A percentile compares a stretch with the other conserved stretches of the same genome.
These are phyloP conservation scores for Lepetodrilus schrolli DNA, from an alignment of 2,888 invertebrate species.

Conservation along the genomic window DNA sequence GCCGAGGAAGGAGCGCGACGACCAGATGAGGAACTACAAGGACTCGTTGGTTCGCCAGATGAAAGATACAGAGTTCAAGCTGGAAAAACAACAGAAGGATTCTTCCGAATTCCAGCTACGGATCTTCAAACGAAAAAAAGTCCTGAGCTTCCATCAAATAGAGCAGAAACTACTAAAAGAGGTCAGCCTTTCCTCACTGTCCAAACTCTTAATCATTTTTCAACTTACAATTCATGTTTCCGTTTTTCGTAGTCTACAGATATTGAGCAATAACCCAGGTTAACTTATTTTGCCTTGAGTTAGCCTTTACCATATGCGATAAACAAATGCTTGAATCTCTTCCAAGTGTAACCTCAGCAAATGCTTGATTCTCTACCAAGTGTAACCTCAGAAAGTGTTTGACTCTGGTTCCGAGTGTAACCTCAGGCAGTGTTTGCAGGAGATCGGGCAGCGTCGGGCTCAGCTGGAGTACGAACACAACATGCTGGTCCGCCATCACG, in stretches of 20 bases:
- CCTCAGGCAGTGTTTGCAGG: constrained; percentile 82
- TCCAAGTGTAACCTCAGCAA: too few species aligned
- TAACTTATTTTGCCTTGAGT: too few species aligned
- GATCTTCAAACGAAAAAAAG: constrained; percentile 91
- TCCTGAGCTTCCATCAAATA: constrained; percentile 88
- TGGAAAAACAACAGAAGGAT: constrained; percentile 91
- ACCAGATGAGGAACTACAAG: constrained; percentile 79
- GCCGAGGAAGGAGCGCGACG: constrained; percentile 71
- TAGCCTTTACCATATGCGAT: too few species aligned
- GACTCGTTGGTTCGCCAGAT: constrained; percentile 93
- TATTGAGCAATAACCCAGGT: too few species aligned
- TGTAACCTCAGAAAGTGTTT: too few species aligned
- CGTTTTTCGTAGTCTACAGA: too few species aligned
- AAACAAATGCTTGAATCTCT: too few species aligned
- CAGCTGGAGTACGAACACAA: constrained; percentile 96
- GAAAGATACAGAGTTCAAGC: constrained; percentile 89
- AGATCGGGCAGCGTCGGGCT: constrained; percentile 93
- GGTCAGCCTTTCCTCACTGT: too few species aligned
- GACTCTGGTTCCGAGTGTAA: neutral
- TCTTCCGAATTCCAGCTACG: constrained; percentile 94
- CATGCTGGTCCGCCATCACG: constrained; percentile 95
- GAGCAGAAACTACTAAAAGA: constrained; percentile 93
- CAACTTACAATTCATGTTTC: too few species aligned
- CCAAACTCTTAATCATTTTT: too few species aligned
- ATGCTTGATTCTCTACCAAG: too few species aligned